phyloP scores from a whole-genome alignment of 2,113 vertebrate species.

The Elaphurus davidianus region DNA sequence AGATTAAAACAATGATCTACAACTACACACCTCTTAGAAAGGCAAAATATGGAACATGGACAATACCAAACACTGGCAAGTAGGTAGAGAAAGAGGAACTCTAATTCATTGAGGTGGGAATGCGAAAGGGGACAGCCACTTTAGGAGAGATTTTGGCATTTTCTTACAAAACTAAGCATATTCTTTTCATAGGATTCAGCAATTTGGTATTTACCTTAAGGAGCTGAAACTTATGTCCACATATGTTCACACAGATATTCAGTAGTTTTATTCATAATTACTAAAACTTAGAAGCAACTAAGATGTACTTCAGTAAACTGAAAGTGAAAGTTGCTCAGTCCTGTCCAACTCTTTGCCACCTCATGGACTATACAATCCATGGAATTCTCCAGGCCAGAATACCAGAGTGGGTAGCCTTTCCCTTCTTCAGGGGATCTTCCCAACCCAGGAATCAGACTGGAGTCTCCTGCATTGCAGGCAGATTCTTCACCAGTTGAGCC shows the following conservation, averaged over 20 bases:
- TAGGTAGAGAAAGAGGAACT: background rate
- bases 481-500: background rate
- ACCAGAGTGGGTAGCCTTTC: no score
- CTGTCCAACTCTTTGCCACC: background rate
- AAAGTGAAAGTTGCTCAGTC: background rate
- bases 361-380: background rate
- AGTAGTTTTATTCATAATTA: background rate
- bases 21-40: background rate
- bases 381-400: background rate
- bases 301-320: background rate
- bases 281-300: background rate
- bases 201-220: background rate
- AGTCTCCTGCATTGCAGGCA: background rate
- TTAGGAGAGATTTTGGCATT: background rate
- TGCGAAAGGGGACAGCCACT: background rate
- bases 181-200: background rate
- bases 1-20: background rate
- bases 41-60: background rate
- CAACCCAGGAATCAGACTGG: fast-evolving
- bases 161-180: background rate
- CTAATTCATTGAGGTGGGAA: background rate
- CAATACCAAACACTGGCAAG: background rate
- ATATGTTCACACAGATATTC: background rate
- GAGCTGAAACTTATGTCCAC: background rate
- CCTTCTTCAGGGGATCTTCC: background rate